Base-by-base conservation (phyloP, 1,140 invertebrate species). In the Stenopsyche tienmushanensis region DNA sequence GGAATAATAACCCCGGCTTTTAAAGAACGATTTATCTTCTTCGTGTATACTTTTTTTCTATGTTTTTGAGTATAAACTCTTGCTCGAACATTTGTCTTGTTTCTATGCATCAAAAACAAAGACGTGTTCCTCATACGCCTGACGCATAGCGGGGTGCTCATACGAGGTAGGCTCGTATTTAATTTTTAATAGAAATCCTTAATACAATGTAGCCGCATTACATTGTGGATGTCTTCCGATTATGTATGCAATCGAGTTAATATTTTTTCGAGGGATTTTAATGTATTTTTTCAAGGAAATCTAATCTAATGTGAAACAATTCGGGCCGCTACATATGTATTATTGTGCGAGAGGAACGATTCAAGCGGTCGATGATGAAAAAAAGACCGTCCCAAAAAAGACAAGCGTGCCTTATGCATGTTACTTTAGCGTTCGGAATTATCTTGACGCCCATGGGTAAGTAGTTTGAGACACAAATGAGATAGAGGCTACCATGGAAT, bases 1-100 rank as follows among this genome's bases (percentile, higher is more conserved):
- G 42, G 57, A 60, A 64, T 64, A 64, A 42, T 34, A 54, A 54
- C 50, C 21, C 18, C 15, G 20, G 62, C 62, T 25, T 64, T 64
- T 64, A 64, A 64, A 64, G 23, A 64, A 53, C 50, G 20, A 64
- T 64, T 64, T 26, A 53, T 64, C 62, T 64, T 64, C 62, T 23
- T 64, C 52, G 54, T 34, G 15, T 15, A 7, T 39, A 50, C 44
- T 41, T 53, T 44, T 20, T 44, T 42, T 29, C 25, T 54, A 45
- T 34, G 49, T 64, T 20, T 54, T 64, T n/a, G 26, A 60, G 42
- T 34, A 23, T 47, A 60, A 26, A 49, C 21, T 34, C 29, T 45
- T 47, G 41, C 41, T 20, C 21, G 57, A 41, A n/a, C 21, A 24
- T 25, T 60, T 42, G 57, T 34, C 57, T 60, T 60, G 57, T 34